phyloP scores from a whole-genome alignment of 2,797 vertebrate genomes.

The Poeciliopsis turneri region DNA sequence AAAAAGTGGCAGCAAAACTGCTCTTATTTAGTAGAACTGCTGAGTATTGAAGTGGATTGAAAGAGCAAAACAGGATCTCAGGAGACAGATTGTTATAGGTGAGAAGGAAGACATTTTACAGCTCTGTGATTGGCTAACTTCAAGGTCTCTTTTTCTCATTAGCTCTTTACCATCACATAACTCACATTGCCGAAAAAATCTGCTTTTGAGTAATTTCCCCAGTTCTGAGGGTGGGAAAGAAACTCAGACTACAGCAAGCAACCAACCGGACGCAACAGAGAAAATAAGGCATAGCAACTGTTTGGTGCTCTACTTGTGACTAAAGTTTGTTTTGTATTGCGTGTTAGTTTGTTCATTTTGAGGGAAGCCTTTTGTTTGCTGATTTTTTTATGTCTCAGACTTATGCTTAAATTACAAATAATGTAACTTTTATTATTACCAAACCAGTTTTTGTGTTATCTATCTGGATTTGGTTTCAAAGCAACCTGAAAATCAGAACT shows the following conservation, averaged over 20 bases:
- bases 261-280: not conserved
- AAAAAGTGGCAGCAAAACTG: not conserved
- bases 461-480: not conserved
- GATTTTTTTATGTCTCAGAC: not conserved
- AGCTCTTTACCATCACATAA: not conserved
- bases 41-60: not conserved
- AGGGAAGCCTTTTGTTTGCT: not conserved
- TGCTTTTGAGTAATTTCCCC: not conserved
- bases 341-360: not conserved
- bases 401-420: not conserved
- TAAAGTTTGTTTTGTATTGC: not conserved
- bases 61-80: not conserved
- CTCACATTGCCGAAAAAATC: not conserved
- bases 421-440: not conserved
- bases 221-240: not conserved
- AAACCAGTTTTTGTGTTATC: not conserved
- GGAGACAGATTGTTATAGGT: not conserved
- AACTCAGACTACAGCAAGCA: not conserved
- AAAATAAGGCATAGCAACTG: not conserved
- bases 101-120: not conserved
- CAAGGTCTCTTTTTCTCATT: not conserved
- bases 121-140: not conserved
- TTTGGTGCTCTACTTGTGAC: not conserved
- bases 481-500: too few relatives aligned
- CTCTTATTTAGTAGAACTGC: not conserved